Evolutionary conservation across 2,113 vertebrate genomes (phyloP).

Genomic region (Malurus melanocephalus): DNA sequence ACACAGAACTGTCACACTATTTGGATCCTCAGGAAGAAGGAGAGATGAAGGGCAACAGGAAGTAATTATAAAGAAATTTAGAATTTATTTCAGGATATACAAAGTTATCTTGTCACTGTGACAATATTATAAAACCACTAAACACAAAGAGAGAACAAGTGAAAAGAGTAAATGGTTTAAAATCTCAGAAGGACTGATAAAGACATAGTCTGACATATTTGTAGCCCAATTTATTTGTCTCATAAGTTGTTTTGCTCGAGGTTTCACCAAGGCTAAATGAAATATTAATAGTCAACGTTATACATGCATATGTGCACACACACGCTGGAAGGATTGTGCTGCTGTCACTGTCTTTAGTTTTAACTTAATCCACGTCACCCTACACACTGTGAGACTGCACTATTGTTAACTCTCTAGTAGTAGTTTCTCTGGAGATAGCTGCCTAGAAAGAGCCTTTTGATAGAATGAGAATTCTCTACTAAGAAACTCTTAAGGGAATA

Average conservation of each 20-base stretch:
- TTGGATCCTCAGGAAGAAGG: not conserved
- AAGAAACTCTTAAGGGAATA: not conserved
- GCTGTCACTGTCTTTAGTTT: not conserved
- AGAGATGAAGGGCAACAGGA: not conserved
- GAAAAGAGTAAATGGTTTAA: not conserved
- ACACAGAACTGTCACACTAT: not conserved
- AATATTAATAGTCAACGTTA: not conserved
- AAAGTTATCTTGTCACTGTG: not conserved
- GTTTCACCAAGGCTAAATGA: not conserved
- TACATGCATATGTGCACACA: not conserved
- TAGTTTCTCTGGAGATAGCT: conserved; percentile 7
- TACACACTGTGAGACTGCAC: not conserved
- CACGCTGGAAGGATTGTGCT: not conserved
- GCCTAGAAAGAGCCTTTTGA: not conserved
- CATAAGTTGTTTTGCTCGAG: not conserved
- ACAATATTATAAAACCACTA: not conserved
- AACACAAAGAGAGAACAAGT: not conserved
- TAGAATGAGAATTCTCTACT: not conserved
- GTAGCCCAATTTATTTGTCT: not conserved
- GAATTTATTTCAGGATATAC: not conserved
- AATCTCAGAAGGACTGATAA: not conserved
- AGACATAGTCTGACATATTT: not conserved
- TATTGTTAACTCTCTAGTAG: conserved; percentile 1
- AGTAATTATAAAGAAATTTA: not conserved
- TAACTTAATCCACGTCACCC: not conserved